These are phyloP conservation scores for Climacteris rufus DNA, from an alignment of 2,113 vertebrate genomes.

Conservation along the genomic window DNA sequence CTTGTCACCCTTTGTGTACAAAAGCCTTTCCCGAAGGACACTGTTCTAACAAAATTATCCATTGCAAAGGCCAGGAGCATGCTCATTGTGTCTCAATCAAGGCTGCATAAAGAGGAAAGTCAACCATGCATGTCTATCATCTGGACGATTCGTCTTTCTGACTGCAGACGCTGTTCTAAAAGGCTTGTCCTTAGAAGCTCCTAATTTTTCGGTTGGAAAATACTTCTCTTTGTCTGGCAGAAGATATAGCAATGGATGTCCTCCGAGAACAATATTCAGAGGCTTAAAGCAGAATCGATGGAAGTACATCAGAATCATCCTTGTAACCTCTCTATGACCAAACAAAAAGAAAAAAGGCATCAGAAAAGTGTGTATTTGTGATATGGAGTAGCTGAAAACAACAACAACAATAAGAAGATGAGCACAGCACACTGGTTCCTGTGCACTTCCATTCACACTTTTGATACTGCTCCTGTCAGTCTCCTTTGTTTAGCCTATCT, in stretches of 20 bases:
- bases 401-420: not conserved
- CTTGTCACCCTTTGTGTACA: constrained; percentile 56
- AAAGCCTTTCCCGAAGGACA: constrained; percentile 52
- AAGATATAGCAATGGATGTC: not conserved
- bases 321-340: not conserved
- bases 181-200: constrained; percentile 17
- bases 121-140: constrained; percentile 50
- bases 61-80: constrained; percentile 34
- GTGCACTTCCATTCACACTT: not conserved
- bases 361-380: not conserved
- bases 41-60: constrained; percentile 63
- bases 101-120: constrained; percentile 43
- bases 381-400: not conserved
- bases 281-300: not conserved
- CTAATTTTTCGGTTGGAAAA: constrained; percentile 55
- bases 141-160: constrained; percentile 55
- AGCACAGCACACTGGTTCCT: not conserved
- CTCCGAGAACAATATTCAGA: not conserved
- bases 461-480: not conserved
- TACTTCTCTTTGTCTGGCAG: constrained; percentile 41
- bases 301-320: not conserved
- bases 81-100: constrained; percentile 59
- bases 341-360: not conserved
- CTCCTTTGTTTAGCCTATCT: not conserved
- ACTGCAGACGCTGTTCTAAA: constrained; percentile 18